phyloP scores from a whole-genome alignment of 2,888 invertebrate species.

The Scaptodrosophila latifasciaeformis region DNA sequence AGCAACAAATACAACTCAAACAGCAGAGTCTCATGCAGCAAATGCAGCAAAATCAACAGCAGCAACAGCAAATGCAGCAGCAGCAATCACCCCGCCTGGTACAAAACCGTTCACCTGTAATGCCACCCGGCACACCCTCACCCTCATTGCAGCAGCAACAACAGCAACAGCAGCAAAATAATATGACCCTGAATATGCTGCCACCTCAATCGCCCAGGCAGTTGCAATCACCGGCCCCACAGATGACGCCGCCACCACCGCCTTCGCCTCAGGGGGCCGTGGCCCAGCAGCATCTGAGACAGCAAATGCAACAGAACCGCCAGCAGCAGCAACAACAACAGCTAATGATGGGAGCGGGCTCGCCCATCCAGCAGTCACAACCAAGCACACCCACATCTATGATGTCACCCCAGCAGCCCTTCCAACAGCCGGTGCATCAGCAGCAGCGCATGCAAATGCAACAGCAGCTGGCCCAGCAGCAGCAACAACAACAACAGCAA shows the following conservation, averaged over 20 bases:
- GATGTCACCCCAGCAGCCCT: conserved; percentile 52
- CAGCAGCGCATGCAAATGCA: conserved; percentile 62
- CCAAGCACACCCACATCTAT: conserved; percentile 33
- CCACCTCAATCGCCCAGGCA: conserved; percentile 73
- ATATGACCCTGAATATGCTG: conserved; percentile 53
- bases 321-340: conserved; percentile 55
- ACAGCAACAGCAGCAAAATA: conserved; percentile 42
- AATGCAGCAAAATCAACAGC: conserved; percentile 74
- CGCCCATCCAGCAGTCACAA: conserved; percentile 43
- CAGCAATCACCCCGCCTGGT: conserved; percentile 70
- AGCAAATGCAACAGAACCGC: conserved; percentile 64
- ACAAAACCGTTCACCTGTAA: conserved; percentile 72
- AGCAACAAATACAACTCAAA: conserved; percentile 78
- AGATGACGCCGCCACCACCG: conserved; percentile 74
- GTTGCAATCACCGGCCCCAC: conserved; percentile 73
- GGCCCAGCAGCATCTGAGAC: conserved; percentile 63
- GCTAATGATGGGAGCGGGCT: conserved; percentile 59
- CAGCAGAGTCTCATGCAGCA: conserved; percentile 74
- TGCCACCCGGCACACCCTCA: conserved; percentile 67
- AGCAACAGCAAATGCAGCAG: conserved; percentile 70
- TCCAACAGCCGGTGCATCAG: conserved; percentile 71
- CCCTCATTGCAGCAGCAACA: conserved; percentile 67
- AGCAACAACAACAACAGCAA: conserved; percentile 46
- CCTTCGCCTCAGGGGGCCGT: conserved; percentile 67
- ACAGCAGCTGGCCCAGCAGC: conserved; percentile 53